A percentile compares a stretch with the other conserved stretches of the same genome.
phyloP scores from a whole-genome alignment of 1,140 invertebrate genomes.

The Scylla paramamosain region DNA sequence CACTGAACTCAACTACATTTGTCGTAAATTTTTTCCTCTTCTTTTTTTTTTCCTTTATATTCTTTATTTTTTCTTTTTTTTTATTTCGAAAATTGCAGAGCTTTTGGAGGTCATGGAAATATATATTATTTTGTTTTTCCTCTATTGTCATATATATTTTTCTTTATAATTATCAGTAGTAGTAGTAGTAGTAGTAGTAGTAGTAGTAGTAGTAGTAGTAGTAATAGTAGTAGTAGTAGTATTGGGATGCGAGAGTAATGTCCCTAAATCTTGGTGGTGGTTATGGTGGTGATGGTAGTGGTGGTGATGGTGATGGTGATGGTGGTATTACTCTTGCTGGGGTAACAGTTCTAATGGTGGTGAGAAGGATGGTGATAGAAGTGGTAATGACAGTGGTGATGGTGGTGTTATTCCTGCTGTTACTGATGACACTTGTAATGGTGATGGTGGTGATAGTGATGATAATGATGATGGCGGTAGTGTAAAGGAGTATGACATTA shows the following conservation, averaged over 20 bases:
- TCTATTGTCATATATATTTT: too few relatives aligned
- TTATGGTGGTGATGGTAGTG: background rate
- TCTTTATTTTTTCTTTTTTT: too few relatives aligned
- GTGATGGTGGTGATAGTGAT: background rate
- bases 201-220: slow-evolving; percentile 7
- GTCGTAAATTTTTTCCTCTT: background rate
- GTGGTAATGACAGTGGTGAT: background rate
- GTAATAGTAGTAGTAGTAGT: slow-evolving; percentile 11
- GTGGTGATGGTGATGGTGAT: background rate
- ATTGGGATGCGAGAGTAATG: background rate
- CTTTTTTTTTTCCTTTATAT: too few relatives aligned
- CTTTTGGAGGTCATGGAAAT: too few relatives aligned
- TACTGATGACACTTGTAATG: background rate
- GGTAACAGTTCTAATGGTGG: background rate
- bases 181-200: slow-evolving; percentile 3
- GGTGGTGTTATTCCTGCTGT: background rate
- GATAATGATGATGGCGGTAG: too few relatives aligned
- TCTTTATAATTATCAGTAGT: background rate
- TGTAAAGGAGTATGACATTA: too few relatives aligned
- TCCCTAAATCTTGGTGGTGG: background rate
- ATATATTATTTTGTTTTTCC: too few relatives aligned
- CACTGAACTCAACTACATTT: too few relatives aligned
- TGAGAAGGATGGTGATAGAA: background rate
- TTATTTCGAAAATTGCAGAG: too few relatives aligned
- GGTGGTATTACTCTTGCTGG: background rate